Conservation (phyloP, 1,140 invertebrate species). For the Acyrthosiphon pisum region DNA sequence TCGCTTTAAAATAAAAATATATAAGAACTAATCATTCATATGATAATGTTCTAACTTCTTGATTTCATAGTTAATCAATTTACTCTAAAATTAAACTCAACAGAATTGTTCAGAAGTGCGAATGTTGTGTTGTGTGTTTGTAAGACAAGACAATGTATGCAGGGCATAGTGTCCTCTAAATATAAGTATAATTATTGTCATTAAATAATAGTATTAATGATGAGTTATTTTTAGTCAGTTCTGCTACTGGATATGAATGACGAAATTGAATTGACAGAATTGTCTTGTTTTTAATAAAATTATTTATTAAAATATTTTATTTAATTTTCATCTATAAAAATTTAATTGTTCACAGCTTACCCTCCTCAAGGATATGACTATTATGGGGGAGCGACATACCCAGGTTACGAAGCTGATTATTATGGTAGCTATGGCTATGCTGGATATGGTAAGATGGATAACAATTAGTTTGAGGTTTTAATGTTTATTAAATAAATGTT, state of each 20-base stretch:
- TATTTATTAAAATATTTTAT: background rate
- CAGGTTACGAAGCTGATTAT: slow-evolving; percentile 53
- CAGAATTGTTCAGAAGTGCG: too few relatives aligned
- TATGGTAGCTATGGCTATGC: slow-evolving; percentile 52
- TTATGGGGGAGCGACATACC: slow-evolving; percentile 49
- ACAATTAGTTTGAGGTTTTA: background rate
- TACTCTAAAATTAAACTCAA: too few relatives aligned
- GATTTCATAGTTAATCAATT: too few relatives aligned
- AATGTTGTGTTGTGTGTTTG: too few relatives aligned
- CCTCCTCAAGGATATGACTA: slow-evolving; percentile 54
- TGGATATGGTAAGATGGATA: slow-evolving; percentile 27
- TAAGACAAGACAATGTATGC: too few relatives aligned
- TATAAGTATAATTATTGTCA: background rate
- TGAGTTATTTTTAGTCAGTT: background rate
- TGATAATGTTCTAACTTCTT: too few relatives aligned
- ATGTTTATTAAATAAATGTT: background rate
- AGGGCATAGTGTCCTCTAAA: background rate
- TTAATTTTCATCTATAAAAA: background rate
- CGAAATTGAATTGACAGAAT: background rate
- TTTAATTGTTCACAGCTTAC: slow-evolving; percentile 37
- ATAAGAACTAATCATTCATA: too few relatives aligned
- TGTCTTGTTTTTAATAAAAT: too few relatives aligned
- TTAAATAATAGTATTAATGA: background rate
- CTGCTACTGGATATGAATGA: slow-evolving; percentile 33
- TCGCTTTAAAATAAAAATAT: too few relatives aligned